These are phyloP conservation scores for Lophura nycthemera DNA, from an alignment of 2,113 vertebrate genomes.

Conservation along the genomic window DNA sequence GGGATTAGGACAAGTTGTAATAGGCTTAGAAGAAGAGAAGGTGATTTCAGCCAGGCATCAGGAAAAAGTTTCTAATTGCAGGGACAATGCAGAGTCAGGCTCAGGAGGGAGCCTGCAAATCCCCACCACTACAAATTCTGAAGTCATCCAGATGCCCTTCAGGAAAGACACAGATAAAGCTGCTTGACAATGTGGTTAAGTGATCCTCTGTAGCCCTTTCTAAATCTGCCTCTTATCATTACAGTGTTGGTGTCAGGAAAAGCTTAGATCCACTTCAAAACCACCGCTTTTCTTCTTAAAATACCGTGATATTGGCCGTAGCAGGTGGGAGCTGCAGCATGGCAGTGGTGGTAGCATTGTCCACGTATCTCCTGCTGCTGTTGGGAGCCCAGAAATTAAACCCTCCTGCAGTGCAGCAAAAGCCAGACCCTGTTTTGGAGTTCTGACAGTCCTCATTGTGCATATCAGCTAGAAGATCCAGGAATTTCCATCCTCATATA, in stretches of 20 bases:
- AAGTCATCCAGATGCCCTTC: not conserved
- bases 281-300: not conserved
- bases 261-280: not conserved
- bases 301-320: not conserved
- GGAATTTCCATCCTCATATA: not conserved
- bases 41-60: not conserved
- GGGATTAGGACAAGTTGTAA: conserved; percentile 27
- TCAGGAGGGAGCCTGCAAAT: not conserved
- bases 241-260: fast-evolving
- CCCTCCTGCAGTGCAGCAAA: not conserved
- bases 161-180: not conserved
- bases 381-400: not conserved
- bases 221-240: not conserved
- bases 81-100: not conserved
- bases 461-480: not conserved
- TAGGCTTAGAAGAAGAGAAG: conserved; percentile 5
- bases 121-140: not conserved
- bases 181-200: not conserved
- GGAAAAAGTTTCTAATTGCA: not conserved
- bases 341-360: not conserved
- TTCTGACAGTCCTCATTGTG: fast-evolving
- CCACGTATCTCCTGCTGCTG: fast-evolving
- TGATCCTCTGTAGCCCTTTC: not conserved
- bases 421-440: not conserved
- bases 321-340: not conserved